Percentiles rank a stretch among this genome's conserved stretches.
Evolutionary conservation across 2,113 vertebrate genomes (phyloP).

Genomic region (Platichthys stellatus): DNA sequence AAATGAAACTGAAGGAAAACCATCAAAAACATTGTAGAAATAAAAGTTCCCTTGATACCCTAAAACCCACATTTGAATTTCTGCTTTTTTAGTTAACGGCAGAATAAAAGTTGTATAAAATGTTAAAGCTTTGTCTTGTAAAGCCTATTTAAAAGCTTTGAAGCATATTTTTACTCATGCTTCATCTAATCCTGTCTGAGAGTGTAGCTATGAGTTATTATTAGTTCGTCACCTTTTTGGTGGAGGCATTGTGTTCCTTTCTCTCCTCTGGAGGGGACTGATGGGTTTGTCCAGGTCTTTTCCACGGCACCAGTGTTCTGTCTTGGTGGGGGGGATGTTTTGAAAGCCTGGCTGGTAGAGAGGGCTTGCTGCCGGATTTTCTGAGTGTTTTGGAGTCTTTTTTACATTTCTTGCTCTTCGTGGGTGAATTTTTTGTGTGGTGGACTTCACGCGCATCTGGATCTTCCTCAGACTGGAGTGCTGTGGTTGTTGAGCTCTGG

Average conservation of each 20-base stretch:
- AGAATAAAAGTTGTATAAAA: neutral
- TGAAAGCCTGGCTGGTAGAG: conserved; percentile 48
- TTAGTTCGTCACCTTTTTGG: conserved; percentile 75
- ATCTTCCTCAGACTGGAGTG: neutral
- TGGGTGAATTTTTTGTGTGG: neutral
- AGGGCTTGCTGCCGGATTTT: conserved; percentile 33
- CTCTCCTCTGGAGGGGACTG: neutral
- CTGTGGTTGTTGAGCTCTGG: conserved; percentile 37
- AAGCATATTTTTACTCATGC: neutral
- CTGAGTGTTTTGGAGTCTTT: neutral
- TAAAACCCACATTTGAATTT: too few relatives aligned
- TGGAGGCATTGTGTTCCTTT: conserved; percentile 9
- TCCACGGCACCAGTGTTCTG: conserved; percentile 72
- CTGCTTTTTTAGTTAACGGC: neutral
- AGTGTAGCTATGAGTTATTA: neutral
- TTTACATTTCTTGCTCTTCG: conserved; percentile 1
- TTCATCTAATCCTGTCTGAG: neutral
- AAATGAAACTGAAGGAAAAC: neutral
- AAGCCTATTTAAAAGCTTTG: neutral
- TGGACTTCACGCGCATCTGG: neutral
- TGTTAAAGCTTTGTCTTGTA: neutral
- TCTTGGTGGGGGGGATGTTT: conserved; percentile 54
- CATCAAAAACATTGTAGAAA: too few relatives aligned
- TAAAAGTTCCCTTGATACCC: too few relatives aligned
- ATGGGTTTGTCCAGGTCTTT: conserved; percentile 22